Conservation (phyloP, 1,140 invertebrate species). For the Hypsibius dujardini region DNA sequence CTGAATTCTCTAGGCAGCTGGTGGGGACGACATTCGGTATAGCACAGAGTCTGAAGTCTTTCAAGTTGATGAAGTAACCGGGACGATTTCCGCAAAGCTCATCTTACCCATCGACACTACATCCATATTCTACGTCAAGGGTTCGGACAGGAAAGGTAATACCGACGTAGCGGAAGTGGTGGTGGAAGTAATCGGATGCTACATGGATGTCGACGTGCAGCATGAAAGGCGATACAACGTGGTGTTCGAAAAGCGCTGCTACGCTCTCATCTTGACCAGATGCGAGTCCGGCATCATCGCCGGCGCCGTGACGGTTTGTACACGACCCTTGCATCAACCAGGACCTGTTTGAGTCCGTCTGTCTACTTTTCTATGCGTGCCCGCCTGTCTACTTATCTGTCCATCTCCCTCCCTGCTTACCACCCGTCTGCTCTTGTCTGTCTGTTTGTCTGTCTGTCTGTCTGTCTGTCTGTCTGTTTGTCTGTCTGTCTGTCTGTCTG, state of each 20-base stretch:
- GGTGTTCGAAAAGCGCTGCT: constrained; percentile 5
- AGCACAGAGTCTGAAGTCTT: not conserved
- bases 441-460: not conserved
- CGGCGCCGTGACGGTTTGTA: not conserved
- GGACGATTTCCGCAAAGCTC: not conserved
- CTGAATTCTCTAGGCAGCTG: not conserved
- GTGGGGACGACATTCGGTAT: not conserved
- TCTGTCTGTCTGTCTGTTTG: no score
- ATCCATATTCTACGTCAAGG: constrained; percentile 11
- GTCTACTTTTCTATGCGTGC: not conserved
- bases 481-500: no score
- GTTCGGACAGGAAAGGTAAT: not conserved
- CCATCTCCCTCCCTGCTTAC: no score
- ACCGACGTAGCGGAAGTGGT: constrained; percentile 16
- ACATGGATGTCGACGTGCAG: constrained; percentile 11
- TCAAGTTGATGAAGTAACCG: not conserved
- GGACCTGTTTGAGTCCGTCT: not conserved
- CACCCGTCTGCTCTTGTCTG: no score
- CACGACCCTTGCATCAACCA: not conserved
- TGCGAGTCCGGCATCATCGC: not conserved
- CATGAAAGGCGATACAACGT: constrained; percentile 13
- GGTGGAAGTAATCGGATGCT: constrained; percentile 14
- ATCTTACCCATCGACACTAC: not conserved
- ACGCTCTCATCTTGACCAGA: not conserved
- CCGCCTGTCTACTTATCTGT: no score